Evolutionary conservation across 37 sponge, comb jelly and placozoan species (phyloP), one percentile per base, ranked within the genome.

Genomic region (Tethya wilhelma): DNA sequence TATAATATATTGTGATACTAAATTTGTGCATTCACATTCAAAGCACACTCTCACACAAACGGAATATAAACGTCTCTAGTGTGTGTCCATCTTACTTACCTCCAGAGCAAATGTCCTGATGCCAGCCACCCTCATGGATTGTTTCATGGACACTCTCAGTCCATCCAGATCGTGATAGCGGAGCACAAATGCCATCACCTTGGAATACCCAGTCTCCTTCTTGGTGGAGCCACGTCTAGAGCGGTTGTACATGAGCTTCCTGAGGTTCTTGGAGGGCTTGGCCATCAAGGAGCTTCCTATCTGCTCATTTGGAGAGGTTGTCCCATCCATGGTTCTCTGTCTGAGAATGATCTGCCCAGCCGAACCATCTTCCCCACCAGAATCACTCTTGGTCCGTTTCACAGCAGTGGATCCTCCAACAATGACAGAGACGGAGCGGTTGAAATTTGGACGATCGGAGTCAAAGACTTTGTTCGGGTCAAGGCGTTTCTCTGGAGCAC

Each of bases 81-180:
- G n/a, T n/a, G n/a, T n/a, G n/a, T n/a, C n/a, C n/a, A n/a, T n/a
- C n/a, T n/a, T 49, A 33, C 82, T 30, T 9, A 89, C 90, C 88
- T 90, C 83, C 31, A 94, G 28, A 22, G 95, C 91, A 84, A 84
- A 86, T 0, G 68, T 37, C 64, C 81, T 86, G 55, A 90, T 46
- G 29, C 76, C 84, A 42, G 89, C 84, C 0, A 84, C 64, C 25
- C 90, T 62, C 89, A 96, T 85, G 40, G 84, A 44, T n/a, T 96
- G 89, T 71, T 85, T 88, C 94, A 96, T 90, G 34, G 86, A 77
- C 31, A 44, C 79, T 34, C 90, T 78, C 42, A 96, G 75, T 34
- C 94, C 93, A 17, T 93, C 88, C 78, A 96, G 59, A 71, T 96
- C 97, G 46, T 88, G 88, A 28, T 79, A 73, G 34, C 49, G 58